A percentile compares a stretch with the other conserved stretches of the same genome.
Evolutionary conservation across 1,140 invertebrate species (phyloP).

Genomic region (Lineus longissimus): DNA sequence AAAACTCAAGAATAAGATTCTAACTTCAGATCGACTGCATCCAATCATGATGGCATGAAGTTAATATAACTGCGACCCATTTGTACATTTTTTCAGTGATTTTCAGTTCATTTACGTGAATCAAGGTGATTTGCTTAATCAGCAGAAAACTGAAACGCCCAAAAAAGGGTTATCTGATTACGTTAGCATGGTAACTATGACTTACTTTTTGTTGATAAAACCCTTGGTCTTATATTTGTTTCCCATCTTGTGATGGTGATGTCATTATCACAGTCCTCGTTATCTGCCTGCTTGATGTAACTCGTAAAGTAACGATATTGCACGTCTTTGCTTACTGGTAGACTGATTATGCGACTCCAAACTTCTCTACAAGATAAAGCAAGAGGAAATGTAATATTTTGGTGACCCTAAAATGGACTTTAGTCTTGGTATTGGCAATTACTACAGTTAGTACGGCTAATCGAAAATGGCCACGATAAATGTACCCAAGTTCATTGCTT

Average conservation of each 20-base stretch:
- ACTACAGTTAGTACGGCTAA: not conserved
- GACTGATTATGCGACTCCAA: slow-evolving; percentile 41
- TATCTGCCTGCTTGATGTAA: slow-evolving; percentile 54
- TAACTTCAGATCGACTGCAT: no score
- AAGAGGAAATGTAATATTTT: not conserved
- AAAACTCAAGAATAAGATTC: no score
- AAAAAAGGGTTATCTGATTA: no score
- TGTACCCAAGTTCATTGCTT: not conserved
- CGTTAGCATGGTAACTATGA: no score
- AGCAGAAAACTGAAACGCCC: no score
- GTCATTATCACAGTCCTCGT: slow-evolving; percentile 49
- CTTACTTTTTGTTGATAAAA: slow-evolving; percentile 53
- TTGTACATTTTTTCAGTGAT: no score
- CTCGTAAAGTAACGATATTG: slow-evolving; percentile 78
- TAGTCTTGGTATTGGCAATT: not conserved
- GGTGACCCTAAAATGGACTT: not conserved
- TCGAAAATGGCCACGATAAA: not conserved
- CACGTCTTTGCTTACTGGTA: slow-evolving; percentile 66
- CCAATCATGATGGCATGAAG: no score
- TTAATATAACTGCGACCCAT: no score
- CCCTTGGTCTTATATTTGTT: slow-evolving; percentile 69
- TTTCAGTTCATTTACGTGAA: no score
- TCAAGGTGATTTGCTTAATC: no score
- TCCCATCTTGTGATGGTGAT: slow-evolving; percentile 78
- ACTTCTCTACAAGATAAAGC: slow-evolving; percentile 28